A percentile compares a stretch with the other conserved stretches of the same genome.
These are phyloP conservation scores for Heliconius hermathena DNA, from an alignment of 1,140 invertebrate genomes.

Conservation along the genomic window DNA sequence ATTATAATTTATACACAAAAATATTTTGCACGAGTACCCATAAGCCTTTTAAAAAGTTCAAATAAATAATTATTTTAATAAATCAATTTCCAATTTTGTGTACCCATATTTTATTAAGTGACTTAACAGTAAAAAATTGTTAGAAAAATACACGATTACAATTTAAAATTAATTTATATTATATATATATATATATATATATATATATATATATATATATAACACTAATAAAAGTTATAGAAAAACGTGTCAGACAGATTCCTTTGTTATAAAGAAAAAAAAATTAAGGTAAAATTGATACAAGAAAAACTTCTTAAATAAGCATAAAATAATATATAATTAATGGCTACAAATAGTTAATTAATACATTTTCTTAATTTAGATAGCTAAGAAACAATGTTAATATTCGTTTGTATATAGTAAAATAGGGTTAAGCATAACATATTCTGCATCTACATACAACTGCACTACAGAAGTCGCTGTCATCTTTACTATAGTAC, in stretches of 20 bases:
- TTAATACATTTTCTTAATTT: background rate
- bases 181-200: background rate
- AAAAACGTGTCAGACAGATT: background rate
- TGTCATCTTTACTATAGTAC: slow-evolving; percentile 21
- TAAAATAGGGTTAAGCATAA: background rate
- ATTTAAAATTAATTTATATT: slow-evolving; percentile 1
- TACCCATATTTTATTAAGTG: background rate
- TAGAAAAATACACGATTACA: slow-evolving; percentile 4
- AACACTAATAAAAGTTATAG: background rate
- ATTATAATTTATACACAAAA: background rate
- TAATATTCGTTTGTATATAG: background rate
- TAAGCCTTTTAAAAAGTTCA: background rate
- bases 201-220: too few relatives aligned
- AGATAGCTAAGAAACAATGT: background rate
- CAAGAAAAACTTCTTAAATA: background rate
- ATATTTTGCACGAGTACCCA: slow-evolving; percentile 39
- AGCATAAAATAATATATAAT: background rate
- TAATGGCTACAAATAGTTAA: background rate
- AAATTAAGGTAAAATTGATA: background rate
- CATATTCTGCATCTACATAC: slow-evolving; percentile 26
- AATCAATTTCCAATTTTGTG: background rate
- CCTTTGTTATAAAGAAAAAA: background rate
- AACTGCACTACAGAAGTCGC: slow-evolving; percentile 28
- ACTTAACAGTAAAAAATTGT: background rate
- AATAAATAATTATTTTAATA: background rate